Evolutionary conservation across 2,113 vertebrate genomes (phyloP).

Genomic region (Otis tarda): DNA sequence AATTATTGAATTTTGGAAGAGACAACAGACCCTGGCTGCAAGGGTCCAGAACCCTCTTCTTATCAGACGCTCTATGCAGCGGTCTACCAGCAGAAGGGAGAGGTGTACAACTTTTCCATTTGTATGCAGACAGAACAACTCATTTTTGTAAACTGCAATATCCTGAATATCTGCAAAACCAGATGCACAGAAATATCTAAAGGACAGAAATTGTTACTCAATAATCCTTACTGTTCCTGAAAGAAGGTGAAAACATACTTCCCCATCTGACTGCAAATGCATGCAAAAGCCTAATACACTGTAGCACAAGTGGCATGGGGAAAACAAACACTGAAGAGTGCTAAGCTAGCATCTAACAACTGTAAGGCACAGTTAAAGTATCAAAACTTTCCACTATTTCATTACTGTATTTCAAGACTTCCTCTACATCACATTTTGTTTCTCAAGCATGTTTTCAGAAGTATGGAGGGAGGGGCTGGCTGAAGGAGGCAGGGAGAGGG

Average conservation of each 20-base stretch:
- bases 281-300: not conserved
- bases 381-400: not conserved
- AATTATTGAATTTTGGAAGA: slow-evolving; percentile 86
- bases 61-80: slow-evolving; percentile 90
- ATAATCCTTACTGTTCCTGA: not conserved
- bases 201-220: not conserved
- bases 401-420: not conserved
- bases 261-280: not conserved
- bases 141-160: slow-evolving; percentile 85
- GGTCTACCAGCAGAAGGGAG: slow-evolving; percentile 86
- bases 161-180: slow-evolving; percentile 84
- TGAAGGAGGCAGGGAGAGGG: not conserved
- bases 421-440: not conserved
- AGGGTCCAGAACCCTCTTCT: slow-evolving; percentile 85
- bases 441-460: not conserved
- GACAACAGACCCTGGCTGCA: slow-evolving; percentile 85
- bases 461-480: not conserved
- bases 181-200: not conserved
- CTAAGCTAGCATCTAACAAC: not conserved
- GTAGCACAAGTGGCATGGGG: not conserved
- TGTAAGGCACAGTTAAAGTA: not conserved
- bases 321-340: not conserved
- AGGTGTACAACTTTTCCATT: slow-evolving; percentile 88
- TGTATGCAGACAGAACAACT: slow-evolving; percentile 90
- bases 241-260: not conserved